Conservation (phyloP, 1,140 invertebrate species). For the Eulimnadia texana region DNA sequence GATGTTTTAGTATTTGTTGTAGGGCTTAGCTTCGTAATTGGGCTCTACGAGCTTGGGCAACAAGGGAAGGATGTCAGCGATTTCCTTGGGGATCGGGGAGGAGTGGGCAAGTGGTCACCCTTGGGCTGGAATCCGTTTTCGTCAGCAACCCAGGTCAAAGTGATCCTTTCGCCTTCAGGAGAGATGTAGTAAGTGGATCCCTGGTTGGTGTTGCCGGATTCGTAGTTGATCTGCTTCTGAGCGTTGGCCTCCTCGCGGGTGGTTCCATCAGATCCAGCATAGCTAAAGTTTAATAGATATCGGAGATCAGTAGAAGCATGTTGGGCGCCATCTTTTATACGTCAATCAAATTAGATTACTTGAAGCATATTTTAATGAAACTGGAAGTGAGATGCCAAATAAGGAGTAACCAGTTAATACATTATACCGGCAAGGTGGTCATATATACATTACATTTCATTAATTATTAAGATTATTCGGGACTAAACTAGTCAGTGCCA, state of each 20-base stretch:
- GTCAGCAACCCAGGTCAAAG: slow-evolving; percentile 21
- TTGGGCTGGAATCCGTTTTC: slow-evolving; percentile 23
- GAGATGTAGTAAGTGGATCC: slow-evolving; percentile 21
- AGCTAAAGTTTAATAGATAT: too few species aligned
- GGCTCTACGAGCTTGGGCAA: neutral
- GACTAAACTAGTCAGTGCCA: too few species aligned
- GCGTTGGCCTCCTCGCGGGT: slow-evolving; percentile 7
- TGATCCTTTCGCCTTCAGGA: slow-evolving; percentile 19
- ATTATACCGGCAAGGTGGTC: too few species aligned
- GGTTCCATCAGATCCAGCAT: slow-evolving; percentile 10
- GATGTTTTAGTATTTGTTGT: neutral
- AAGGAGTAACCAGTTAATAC: too few species aligned
- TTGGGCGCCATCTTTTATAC: too few species aligned
- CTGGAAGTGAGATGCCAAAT: too few species aligned
- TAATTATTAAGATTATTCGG: too few species aligned
- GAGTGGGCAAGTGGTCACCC: slow-evolving; percentile 22
- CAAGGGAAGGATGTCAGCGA: neutral
- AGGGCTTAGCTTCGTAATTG: neutral
- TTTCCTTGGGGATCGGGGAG: slow-evolving; percentile 17
- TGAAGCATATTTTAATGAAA: too few species aligned
- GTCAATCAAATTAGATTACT: too few species aligned
- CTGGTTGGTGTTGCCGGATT: slow-evolving; percentile 25
- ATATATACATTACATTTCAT: too few species aligned
- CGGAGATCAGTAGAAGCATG: too few species aligned
- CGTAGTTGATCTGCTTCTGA: neutral